These are phyloP conservation scores for Acanthosoma haemorrhoidale DNA, from an alignment of 2,888 invertebrate species.

Conservation along the genomic window DNA sequence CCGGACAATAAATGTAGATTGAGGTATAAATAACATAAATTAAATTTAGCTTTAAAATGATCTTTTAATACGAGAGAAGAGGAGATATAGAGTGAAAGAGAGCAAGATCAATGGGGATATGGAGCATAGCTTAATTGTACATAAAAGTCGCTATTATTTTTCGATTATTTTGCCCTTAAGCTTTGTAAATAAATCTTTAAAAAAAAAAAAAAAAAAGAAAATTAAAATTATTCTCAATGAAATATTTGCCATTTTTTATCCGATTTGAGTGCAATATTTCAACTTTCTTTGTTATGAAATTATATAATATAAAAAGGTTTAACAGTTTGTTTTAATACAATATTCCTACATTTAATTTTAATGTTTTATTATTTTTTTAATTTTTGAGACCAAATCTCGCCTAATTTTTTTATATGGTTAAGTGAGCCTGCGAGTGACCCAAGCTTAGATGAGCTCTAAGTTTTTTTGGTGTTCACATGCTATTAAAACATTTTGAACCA, in stretches of 20 bases:
- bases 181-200: slow-evolving; percentile 18
- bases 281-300: neutral
- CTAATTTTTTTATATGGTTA: neutral
- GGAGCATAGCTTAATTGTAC: slow-evolving; percentile 25
- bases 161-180: slow-evolving; percentile 23
- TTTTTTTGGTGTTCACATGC: neutral
- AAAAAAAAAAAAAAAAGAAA: neutral
- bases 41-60: slow-evolving; percentile 5
- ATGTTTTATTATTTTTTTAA: neutral
- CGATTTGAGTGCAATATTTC: slow-evolving; percentile 17
- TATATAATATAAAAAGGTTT: neutral
- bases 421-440: neutral
- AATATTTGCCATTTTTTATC: neutral
- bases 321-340: slow-evolving; percentile 18
- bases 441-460: neutral
- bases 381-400: slow-evolving; percentile 17
- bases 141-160: slow-evolving; percentile 27
- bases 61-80: neutral
- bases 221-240: neutral
- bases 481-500: neutral
- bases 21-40: neutral
- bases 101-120: neutral
- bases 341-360: neutral
- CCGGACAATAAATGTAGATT: slow-evolving; percentile 17
- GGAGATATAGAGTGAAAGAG: neutral